A percentile compares a stretch with the other conserved stretches of the same genome.
phyloP scores from a whole-genome alignment of 2,888 invertebrate species.

The Netelia fuscicornis region DNA sequence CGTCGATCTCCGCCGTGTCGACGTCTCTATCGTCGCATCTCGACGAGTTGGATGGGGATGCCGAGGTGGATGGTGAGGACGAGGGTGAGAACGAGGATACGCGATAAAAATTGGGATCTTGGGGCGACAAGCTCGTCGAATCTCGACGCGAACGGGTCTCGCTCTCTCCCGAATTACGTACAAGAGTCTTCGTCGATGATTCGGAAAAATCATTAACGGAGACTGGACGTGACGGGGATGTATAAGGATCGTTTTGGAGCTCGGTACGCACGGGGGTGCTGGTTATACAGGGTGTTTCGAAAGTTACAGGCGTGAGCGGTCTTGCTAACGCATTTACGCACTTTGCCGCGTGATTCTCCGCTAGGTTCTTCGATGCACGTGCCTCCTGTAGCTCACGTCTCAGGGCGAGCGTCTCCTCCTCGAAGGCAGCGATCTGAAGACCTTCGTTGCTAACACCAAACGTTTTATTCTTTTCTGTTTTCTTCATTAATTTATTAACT shows the following conservation, averaged over 20 bases:
- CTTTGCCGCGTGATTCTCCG: slow-evolving; percentile 81
- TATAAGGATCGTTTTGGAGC: slow-evolving; percentile 45
- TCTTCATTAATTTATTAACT: slow-evolving; percentile 35
- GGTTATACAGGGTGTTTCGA: slow-evolving; percentile 79
- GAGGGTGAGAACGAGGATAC: slow-evolving; percentile 57
- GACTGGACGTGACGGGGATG: slow-evolving; percentile 45
- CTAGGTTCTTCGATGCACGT: slow-evolving; percentile 78
- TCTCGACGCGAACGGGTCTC: slow-evolving; percentile 17
- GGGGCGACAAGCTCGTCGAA: slow-evolving; percentile 44
- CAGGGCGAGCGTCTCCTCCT: slow-evolving; percentile 82
- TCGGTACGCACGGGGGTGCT: slow-evolving; percentile 83
- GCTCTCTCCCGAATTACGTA: slow-evolving; percentile 7
- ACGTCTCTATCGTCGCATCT: slow-evolving; percentile 66
- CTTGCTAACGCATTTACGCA: slow-evolving; percentile 81
- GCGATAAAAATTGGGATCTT: slow-evolving; percentile 39
- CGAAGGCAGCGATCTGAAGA: slow-evolving; percentile 83
- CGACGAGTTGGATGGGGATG: slow-evolving; percentile 70
- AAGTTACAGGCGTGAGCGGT: slow-evolving; percentile 77
- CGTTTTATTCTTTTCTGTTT: slow-evolving; percentile 54
- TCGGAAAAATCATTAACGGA: slow-evolving; percentile 34
- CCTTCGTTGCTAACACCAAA: slow-evolving; percentile 77
- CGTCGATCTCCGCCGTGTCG: slow-evolving; percentile 56
- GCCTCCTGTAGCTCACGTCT: slow-evolving; percentile 83
- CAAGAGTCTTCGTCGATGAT: background rate
- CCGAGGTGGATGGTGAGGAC: slow-evolving; percentile 56